Evolutionary conservation across 2,888 invertebrate species (phyloP), one percentile per base, ranked within the genome.

Genomic region (Adelognathus sp.): DNA sequence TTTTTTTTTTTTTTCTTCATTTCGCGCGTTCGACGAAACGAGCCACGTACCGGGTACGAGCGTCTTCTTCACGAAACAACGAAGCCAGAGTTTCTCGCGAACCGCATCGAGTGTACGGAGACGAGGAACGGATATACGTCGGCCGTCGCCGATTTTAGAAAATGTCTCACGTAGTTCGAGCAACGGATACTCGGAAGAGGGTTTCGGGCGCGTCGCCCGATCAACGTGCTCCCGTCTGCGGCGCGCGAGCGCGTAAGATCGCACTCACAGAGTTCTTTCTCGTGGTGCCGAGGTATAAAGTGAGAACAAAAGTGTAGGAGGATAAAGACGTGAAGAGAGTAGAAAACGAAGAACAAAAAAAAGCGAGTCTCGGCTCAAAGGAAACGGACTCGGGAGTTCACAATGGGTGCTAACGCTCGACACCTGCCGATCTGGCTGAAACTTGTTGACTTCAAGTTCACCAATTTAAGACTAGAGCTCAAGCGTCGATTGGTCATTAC

Each of bases 81-180:
- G 21, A 44, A 11, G 70, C 36, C 50, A 14, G 18, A 11, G 41
- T 18, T 58, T 64, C 46, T 71, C 63, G 76, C 56, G 64, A 63
- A 33, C 24, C n/a, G n/a, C 70, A 33, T 56, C 44, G 5, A 11
- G n/a, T n/a, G 21, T 5, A 27, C 44, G 18, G 24, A 71, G 31
- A 60, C 71, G 41, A 52, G 29, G 29, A n/a, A 33, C 33, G 24
- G 44, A 56, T 39, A 11, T 24, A 36, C 67, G 46, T 39, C 61
- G 72, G 14, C 36, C 46, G n/a, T n/a, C 54, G 67, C 2, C 52
- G 76, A 79, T 82, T 83, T 84, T 78, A 64, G 74, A 81, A 85
- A 84, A 83, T 81, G 77, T 79, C 81, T 84, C 85, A 84, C 85
- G 83, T 84, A 77, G 77, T 44, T 72, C 64, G 79, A 70, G 72